Evolutionary conservation across 37 sponge, comb jelly and placozoan species (phyloP).

Genomic region (Tethya wilhelma): DNA sequence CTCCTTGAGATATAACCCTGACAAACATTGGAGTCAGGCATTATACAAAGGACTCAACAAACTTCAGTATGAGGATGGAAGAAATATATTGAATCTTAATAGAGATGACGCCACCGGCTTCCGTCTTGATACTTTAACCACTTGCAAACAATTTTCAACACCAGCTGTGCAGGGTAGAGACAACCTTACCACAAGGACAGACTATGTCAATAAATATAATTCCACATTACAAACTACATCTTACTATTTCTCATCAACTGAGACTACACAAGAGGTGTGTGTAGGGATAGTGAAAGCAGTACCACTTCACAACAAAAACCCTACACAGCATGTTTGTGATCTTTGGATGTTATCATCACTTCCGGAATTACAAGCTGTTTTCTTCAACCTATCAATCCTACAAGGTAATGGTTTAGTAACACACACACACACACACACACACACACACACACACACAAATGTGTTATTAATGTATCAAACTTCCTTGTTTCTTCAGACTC

Average conservation of each 20-base stretch:
- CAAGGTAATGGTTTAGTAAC: too few species aligned
- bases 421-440: too few species aligned
- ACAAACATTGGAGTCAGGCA: conserved; percentile 39
- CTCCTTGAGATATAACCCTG: conserved; percentile 32
- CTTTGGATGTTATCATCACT: background rate
- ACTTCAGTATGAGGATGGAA: conserved; percentile 44
- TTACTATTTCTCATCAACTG: conserved; percentile 47
- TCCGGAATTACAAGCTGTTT: background rate
- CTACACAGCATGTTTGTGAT: conserved; percentile 18
- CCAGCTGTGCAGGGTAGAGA: conserved; percentile 23
- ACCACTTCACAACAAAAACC: too few species aligned
- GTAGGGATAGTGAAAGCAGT: conserved; percentile 48
- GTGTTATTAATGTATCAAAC: too few species aligned
- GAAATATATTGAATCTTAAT: conserved; percentile 37
- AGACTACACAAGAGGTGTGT: conserved; percentile 45
- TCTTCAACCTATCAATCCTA: background rate
- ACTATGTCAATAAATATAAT: conserved; percentile 50
- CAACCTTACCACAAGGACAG: conserved; percentile 42
- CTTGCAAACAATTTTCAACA: conserved; percentile 33
- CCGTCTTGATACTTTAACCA: conserved; percentile 51
- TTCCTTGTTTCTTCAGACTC: too few species aligned
- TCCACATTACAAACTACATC: conserved; percentile 54
- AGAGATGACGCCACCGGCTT: conserved; percentile 70
- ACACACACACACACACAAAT: too few species aligned
- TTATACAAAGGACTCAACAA: conserved; percentile 1